Conservation (phyloP, 35 echinoderm and acorn worm genomes). For the Apostichopus japonicus region DNA sequence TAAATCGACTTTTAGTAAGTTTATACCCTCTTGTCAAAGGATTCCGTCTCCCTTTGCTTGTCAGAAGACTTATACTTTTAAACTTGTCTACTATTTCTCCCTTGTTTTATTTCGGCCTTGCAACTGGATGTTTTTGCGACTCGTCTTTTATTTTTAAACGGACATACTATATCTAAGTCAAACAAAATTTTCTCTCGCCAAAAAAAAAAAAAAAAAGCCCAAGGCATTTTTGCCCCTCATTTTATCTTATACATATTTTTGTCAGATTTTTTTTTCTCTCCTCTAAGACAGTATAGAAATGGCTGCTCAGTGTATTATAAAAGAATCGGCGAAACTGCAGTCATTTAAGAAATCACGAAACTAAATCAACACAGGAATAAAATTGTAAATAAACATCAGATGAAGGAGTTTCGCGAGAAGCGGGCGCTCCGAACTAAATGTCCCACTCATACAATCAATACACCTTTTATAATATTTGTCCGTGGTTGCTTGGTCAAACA, state of each 20-base stretch:
- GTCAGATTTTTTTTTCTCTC: background rate
- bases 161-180: background rate
- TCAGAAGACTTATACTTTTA: too few species aligned
- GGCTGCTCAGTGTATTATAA: background rate
- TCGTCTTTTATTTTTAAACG: background rate
- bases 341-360: background rate
- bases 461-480: slow-evolving; percentile 16
- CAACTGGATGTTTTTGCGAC: background rate
- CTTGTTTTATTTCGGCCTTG: slow-evolving; percentile 19
- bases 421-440: background rate
- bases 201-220: background rate
- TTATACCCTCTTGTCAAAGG: too few species aligned
- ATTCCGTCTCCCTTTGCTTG: too few species aligned
- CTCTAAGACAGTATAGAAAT: background rate
- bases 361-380: slow-evolving; percentile 1
- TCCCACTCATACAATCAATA: background rate
- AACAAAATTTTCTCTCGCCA: background rate
- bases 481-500: slow-evolving; percentile 1
- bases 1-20: too few species aligned
- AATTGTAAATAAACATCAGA: slow-evolving; percentile 3
- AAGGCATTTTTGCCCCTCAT: background rate
- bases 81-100: too few species aligned
- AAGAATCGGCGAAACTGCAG: background rate
- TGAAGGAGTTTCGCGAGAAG: background rate
- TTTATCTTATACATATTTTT: background rate